Base-by-base conservation (phyloP, 2,113 vertebrate species). In the Acrocephalus kingi region DNA sequence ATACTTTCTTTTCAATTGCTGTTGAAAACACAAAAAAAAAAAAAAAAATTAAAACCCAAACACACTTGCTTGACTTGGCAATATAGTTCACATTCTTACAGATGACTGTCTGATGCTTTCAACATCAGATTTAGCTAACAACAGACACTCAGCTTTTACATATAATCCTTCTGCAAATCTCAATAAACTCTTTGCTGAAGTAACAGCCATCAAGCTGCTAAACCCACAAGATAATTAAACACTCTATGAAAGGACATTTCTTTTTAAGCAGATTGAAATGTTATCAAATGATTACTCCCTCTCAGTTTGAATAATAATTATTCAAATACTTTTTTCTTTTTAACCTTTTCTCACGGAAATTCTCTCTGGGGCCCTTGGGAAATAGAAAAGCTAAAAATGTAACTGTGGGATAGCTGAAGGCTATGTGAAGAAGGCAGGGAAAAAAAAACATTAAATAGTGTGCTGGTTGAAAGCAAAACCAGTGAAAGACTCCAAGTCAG, bases 151-250 rank as follows among this genome's bases (percentile, higher is more conserved):
- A 62, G 6, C 67, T 87, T 80, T 51, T 55, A 85, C 7, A n/a
- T 67, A 74, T 80, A 87, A 87, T 93, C 82, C 91, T 94, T 66
- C 78, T 79, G 63, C 82, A 89, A 74, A 94, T 93, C 87, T 85
- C 89, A 90, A 11, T 74, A 58, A 88, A 94, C 35, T 59, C 52
- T 94, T 91, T 69, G 52, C 28, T 95, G 75, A 94, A 93, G 91
- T 90, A 97, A 90, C 77, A 90, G 55, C 56, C 45, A 92, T 33
- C 30, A 51, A 88, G 79, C 85, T 77, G 79, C 88, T 90, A 90
- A 96, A 90, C 13, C 56, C 90, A 63, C 63, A 74, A 91, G 85
- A 91, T 88, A 96, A 96, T 94, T 94, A 91, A 94, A 73, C 56
- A 49, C 35, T 87, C 55, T 62, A 39, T 86, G 56, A 93, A 95